These are phyloP conservation scores for Hemibagrus wyckioides DNA, from an alignment of 2,113 vertebrate species.

Conservation along the genomic window DNA sequence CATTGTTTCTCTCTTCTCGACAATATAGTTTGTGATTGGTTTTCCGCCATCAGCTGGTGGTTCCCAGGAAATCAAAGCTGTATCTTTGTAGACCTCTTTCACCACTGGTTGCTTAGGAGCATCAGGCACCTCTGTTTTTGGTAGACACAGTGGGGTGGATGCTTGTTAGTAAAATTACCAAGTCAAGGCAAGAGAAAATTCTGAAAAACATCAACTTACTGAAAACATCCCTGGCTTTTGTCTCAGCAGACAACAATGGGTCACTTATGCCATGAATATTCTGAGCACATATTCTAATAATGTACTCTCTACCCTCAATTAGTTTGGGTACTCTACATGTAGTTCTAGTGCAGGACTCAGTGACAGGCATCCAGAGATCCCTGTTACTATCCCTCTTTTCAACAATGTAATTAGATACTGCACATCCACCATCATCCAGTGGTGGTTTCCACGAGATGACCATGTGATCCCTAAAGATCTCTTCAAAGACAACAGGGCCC, in stretches of 20 bases:
- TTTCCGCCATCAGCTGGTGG: conserved; percentile 95
- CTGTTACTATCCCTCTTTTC: conserved; percentile 94
- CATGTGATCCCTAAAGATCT: conserved; percentile 93
- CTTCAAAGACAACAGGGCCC: conserved; percentile 91
- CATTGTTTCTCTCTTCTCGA: conserved; percentile 98
- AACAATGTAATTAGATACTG: conserved; percentile 94
- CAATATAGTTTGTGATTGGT: conserved; percentile 92
- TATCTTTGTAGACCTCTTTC: conserved; percentile 89
- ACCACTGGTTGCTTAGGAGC: conserved; percentile 88
- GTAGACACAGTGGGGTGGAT: conserved; percentile 35
- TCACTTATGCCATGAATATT: conserved; percentile 96
- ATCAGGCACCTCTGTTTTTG: conserved; percentile 85
- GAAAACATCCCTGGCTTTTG: conserved; percentile 92
- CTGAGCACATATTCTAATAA: conserved; percentile 93
- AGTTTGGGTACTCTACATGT: conserved; percentile 91
- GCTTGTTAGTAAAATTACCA: not conserved
- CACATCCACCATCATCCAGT: conserved; percentile 93
- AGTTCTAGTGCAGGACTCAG: conserved; percentile 86
- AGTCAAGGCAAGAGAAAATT: not conserved
- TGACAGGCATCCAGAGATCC: conserved; percentile 98
- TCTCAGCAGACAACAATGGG: conserved; percentile 87
- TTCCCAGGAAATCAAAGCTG: conserved; percentile 90
- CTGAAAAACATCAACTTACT: conserved; percentile 76
- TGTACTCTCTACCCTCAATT: conserved; percentile 94
- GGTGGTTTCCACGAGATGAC: conserved; percentile 95